These are phyloP conservation scores for Limnephilus auricula DNA, from an alignment of 2,888 invertebrate species.

Conservation along the genomic window DNA sequence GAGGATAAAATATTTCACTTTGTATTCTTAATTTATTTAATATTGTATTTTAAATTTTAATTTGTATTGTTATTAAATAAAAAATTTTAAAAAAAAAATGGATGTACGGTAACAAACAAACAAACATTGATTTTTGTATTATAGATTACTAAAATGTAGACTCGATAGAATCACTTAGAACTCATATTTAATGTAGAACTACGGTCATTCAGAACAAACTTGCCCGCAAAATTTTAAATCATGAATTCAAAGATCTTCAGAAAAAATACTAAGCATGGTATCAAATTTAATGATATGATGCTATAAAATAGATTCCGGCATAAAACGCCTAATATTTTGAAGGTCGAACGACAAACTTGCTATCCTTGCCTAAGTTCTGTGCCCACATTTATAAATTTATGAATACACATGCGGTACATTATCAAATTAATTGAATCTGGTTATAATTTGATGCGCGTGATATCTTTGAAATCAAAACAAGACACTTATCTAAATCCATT, in stretches of 20 bases:
- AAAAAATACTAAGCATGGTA: neutral
- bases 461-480: neutral
- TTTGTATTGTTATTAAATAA: too few species aligned
- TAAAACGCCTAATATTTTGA: neutral
- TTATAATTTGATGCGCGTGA: neutral
- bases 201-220: too few species aligned
- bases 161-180: too few species aligned
- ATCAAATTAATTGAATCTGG: neutral
- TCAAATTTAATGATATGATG: neutral
- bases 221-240: too few species aligned
- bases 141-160: too few species aligned
- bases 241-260: neutral
- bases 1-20: too few species aligned
- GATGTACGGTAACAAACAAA: too few species aligned
- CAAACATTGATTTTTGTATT: too few species aligned
- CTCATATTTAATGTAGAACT: too few species aligned
- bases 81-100: too few species aligned
- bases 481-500: neutral
- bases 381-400: neutral
- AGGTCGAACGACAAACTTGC: neutral
- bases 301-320: neutral
- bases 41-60: too few species aligned
- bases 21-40: too few species aligned
- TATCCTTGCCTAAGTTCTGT: neutral
- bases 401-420: neutral